These are phyloP conservation scores for Coleophora deauratella DNA, from an alignment of 2,888 invertebrate genomes.

Conservation along the genomic window DNA sequence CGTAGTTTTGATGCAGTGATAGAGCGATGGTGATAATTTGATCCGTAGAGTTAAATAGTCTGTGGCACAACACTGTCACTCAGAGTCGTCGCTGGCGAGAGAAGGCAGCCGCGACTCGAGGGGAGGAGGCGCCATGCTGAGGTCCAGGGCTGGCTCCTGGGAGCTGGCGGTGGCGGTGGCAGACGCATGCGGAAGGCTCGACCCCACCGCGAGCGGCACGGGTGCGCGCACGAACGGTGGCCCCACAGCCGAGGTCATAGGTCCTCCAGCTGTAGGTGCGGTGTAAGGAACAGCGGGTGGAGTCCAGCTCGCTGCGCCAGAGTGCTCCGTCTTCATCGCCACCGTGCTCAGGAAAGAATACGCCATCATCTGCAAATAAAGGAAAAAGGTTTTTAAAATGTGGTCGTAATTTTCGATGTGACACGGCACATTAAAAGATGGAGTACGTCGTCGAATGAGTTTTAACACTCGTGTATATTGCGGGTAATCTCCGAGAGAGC, in stretches of 20 bases:
- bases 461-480: conserved; percentile 35
- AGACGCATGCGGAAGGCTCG: no score
- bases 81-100: conserved; percentile 33
- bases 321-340: conserved; percentile 37
- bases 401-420: no score
- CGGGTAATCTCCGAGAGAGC: conserved; percentile 51
- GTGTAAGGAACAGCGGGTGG: no score
- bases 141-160: conserved; percentile 52
- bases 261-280: no score
- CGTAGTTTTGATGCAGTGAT: neutral
- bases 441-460: no score
- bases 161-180: neutral
- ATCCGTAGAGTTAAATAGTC: conserved; percentile 37
- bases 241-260: no score
- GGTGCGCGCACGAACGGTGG: neutral
- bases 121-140: conserved; percentile 39
- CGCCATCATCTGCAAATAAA: conserved; percentile 68
- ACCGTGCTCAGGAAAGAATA: conserved; percentile 64
- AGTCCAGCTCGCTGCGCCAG: conserved; percentile 19
- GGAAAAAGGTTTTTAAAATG: no score
- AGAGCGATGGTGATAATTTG: conserved; percentile 22
- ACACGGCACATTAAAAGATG: no score
- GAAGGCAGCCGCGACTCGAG: conserved; percentile 29
- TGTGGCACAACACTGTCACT: conserved; percentile 66
- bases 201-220: neutral